A percentile compares a stretch with the other conserved stretches of the same genome.
Evolutionary conservation across 2,113 vertebrate species (phyloP).

Genomic region (Lipotes vexillifer): DNA sequence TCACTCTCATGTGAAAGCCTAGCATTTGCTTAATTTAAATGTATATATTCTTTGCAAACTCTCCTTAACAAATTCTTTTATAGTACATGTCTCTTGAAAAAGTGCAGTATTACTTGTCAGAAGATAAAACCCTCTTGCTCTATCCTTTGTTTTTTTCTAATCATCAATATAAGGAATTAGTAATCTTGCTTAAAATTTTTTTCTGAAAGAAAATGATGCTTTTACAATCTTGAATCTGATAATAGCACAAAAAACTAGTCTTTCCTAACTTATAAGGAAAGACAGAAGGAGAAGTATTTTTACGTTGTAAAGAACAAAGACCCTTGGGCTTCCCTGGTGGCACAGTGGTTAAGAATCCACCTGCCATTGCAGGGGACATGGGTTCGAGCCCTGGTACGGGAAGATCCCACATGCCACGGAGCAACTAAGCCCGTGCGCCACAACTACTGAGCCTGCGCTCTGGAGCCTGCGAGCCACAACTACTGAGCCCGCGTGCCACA

Average conservation of each 20-base stretch:
- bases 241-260: background rate
- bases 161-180: background rate
- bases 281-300: background rate
- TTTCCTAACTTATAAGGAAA: background rate
- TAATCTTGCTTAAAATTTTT: background rate
- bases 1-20: background rate
- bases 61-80: background rate
- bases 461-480: too few species aligned
- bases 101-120: background rate
- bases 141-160: background rate
- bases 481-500: too few species aligned
- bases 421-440: too few species aligned
- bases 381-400: too few species aligned
- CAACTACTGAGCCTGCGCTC: too few species aligned
- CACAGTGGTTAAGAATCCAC: too few species aligned
- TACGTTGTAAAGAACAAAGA: background rate
- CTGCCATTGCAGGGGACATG: too few species aligned
- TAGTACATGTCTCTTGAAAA: background rate
- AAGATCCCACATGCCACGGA: too few species aligned
- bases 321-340: too few species aligned
- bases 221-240: background rate
- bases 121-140: background rate
- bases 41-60: background rate
- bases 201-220: background rate
- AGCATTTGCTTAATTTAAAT: background rate